Percentiles rank a stretch among this genome's conserved stretches.
Conservation (phyloP, 2,113 vertebrate genomes). For the Cettia cetti region DNA sequence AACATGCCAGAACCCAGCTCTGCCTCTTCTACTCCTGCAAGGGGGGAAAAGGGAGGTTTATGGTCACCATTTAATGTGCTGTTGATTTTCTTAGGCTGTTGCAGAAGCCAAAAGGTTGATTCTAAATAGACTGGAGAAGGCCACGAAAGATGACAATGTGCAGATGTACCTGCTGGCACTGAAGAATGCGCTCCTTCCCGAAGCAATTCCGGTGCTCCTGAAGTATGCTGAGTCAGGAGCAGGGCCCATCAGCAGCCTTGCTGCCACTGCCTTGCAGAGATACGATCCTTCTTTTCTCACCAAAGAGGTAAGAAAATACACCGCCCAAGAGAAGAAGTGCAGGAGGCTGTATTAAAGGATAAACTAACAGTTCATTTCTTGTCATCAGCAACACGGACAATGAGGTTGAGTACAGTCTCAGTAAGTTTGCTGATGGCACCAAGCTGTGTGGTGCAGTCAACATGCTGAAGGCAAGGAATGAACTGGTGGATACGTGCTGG, state of each 20-base stretch:
- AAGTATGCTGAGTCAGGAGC: slow-evolving; percentile 84
- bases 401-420: not conserved
- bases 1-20: not conserved
- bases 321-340: not conserved
- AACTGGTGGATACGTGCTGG: not conserved
- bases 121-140: slow-evolving; percentile 80
- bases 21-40: not conserved
- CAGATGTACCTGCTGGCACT: slow-evolving; percentile 89
- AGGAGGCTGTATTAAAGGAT: not conserved
- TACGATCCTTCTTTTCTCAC: slow-evolving; percentile 81
- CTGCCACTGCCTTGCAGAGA: slow-evolving; percentile 87
- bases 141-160: slow-evolving; percentile 79
- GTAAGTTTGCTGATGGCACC: not conserved
- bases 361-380: not conserved
- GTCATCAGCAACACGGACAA: not conserved
- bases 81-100: slow-evolving; percentile 77
- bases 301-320: slow-evolving; percentile 77
- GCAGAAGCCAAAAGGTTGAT: slow-evolving; percentile 86
- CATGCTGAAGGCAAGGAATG: not conserved
- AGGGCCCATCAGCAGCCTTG: slow-evolving; percentile 82
- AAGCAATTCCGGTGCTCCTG: slow-evolving; percentile 86
- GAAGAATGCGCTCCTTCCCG: slow-evolving; percentile 90
- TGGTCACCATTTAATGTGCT: not conserved
- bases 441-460: not conserved
- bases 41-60: not conserved